Evolutionary conservation across 2,888 invertebrate species (phyloP).

Genomic region (Hemicrepidius hirtus): DNA sequence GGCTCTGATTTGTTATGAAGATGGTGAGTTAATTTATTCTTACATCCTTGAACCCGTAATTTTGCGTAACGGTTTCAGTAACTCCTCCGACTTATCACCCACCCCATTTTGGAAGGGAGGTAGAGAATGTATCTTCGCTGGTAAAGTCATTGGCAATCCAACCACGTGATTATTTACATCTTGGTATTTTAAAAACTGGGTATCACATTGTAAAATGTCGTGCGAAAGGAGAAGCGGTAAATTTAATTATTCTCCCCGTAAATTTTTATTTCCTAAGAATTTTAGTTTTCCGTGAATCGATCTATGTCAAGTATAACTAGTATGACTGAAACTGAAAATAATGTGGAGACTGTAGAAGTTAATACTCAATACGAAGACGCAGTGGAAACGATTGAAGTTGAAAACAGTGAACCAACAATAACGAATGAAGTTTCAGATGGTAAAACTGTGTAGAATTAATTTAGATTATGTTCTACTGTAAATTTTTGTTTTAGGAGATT

Average conservation of each 20-base stretch:
- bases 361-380: too few relatives aligned
- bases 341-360: too few relatives aligned
- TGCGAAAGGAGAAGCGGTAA: not conserved
- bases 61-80: not conserved
- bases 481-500: too few relatives aligned
- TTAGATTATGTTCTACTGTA: too few relatives aligned
- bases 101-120: not conserved
- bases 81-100: not conserved
- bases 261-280: not conserved
- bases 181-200: constrained; percentile 1
- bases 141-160: not conserved
- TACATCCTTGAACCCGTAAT: too few relatives aligned
- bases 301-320: too few relatives aligned
- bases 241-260: not conserved
- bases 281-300: too few relatives aligned
- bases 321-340: too few relatives aligned
- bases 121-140: not conserved
- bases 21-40: constrained; percentile 18
- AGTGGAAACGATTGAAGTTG: too few relatives aligned
- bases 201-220: constrained; percentile 3
- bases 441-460: too few relatives aligned
- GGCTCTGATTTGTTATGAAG: constrained; percentile 13
- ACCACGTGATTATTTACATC: not conserved
- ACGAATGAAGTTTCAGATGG: too few relatives aligned
- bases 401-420: too few relatives aligned